Percentiles rank a stretch among this genome's conserved stretches.
These are phyloP conservation scores for Araneus ventricosus DNA, from an alignment of 1,140 invertebrate species.

Conservation along the genomic window DNA sequence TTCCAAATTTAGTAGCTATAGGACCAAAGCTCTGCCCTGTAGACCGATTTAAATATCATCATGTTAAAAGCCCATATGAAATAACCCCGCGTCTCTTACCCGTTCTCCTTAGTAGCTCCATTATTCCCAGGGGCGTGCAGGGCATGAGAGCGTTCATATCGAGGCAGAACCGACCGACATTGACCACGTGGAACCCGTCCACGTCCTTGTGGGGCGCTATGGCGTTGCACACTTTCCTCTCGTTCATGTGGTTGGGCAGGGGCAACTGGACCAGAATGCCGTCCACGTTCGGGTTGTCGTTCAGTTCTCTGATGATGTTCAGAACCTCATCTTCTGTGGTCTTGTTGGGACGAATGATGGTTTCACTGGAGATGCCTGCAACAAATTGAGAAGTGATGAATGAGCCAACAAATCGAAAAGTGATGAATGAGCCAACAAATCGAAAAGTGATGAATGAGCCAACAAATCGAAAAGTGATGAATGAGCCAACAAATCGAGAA, in stretches of 20 bases:
- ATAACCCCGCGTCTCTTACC: slow-evolving; percentile 73
- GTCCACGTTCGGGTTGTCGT: slow-evolving; percentile 91
- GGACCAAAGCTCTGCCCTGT: too few species aligned
- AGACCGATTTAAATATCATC: too few species aligned
- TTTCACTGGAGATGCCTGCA: slow-evolving; percentile 85
- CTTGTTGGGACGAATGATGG: slow-evolving; percentile 85
- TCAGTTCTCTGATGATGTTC: slow-evolving; percentile 84
- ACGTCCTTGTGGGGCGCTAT: slow-evolving; percentile 95
- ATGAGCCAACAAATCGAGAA: too few species aligned
- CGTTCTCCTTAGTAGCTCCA: slow-evolving; percentile 92
- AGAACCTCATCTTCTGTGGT: slow-evolving; percentile 91
- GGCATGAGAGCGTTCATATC: slow-evolving; percentile 93
- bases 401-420: too few species aligned
- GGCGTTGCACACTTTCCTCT: slow-evolving; percentile 89
- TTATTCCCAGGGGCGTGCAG: slow-evolving; percentile 95
- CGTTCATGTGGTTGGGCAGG: slow-evolving; percentile 89
- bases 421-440: too few species aligned
- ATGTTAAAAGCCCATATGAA: too few species aligned
- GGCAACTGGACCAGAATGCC: slow-evolving; percentile 99
- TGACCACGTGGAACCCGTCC: slow-evolving; percentile 91
- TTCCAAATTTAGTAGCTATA: too few species aligned
- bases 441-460: too few species aligned
- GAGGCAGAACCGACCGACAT: slow-evolving; percentile 88
- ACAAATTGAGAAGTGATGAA: too few species aligned
- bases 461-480: too few species aligned